phyloP scores from a whole-genome alignment of 2,113 vertebrate genomes.

The Trematomus loennbergii region DNA sequence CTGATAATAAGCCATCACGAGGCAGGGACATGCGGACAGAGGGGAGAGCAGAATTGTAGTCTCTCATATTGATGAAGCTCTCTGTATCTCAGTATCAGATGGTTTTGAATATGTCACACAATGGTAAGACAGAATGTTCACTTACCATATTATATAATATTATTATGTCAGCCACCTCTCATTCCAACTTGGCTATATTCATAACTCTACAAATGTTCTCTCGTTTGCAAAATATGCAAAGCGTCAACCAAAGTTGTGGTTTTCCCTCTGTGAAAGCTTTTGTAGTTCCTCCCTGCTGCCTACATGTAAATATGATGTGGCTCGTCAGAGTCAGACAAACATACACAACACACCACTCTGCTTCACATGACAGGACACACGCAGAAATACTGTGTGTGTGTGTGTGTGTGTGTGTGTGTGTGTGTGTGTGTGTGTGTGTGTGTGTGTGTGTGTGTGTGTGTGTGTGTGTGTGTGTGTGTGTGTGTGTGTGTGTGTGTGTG shows the following conservation, averaged over 20 bases:
- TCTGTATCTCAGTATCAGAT: neutral
- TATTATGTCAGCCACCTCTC: neutral
- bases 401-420: no score
- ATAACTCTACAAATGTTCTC: neutral
- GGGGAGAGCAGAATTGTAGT: neutral
- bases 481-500: neutral
- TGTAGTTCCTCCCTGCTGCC: neutral
- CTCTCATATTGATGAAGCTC: neutral
- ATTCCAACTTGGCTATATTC: neutral
- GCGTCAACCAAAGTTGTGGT: constrained; percentile 41
- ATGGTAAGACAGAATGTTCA: neutral
- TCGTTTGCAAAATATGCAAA: constrained; percentile 72
- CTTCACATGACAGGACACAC: no score
- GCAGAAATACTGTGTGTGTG: no score
- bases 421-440: neutral
- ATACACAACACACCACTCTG: constrained; percentile 1
- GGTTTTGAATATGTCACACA: neutral
- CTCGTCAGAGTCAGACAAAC: neutral
- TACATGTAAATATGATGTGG: constrained; percentile 56
- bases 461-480: neutral
- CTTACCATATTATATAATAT: neutral
- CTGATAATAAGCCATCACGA: constrained; percentile 11
- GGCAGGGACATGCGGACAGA: neutral
- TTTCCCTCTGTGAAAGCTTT: constrained; percentile 21
- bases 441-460: neutral